Conservation (phyloP, 2,113 vertebrate genomes). For the Passer montanus region DNA sequence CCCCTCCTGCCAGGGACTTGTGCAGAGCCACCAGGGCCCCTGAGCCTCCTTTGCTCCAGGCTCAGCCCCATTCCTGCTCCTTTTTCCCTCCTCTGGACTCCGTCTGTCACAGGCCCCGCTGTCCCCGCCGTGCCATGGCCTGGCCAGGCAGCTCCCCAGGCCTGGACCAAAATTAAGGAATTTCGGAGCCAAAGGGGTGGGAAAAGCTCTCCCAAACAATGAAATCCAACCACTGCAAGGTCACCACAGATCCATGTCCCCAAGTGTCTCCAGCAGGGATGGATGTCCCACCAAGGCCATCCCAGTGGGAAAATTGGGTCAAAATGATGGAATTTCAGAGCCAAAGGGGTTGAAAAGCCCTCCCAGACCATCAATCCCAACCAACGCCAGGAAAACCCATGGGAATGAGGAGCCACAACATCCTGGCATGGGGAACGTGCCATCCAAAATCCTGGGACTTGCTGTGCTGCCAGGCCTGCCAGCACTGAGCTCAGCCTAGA, state of each 20-base stretch:
- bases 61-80: not conserved
- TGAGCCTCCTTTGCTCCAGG: not conserved
- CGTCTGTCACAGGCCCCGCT: rapidly evolving
- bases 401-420: rapidly evolving
- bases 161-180: not conserved
- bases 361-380: not conserved
- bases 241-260: not conserved
- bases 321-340: not conserved
- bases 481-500: not conserved
- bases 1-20: not conserved
- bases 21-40: not conserved
- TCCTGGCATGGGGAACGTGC: rapidly evolving
- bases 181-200: not conserved
- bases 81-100: not conserved
- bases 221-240: not conserved
- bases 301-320: rapidly evolving
- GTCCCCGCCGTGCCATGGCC: too few species aligned
- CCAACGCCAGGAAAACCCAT: not conserved
- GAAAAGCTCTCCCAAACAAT: not conserved
- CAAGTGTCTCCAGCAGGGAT: not conserved
- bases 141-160: not conserved
- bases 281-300: not conserved
- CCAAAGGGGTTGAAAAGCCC: not conserved
- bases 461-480: not conserved
- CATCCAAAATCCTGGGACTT: rapidly evolving